phyloP scores from a whole-genome alignment of 2,113 vertebrate genomes.

The Regulus satrapa region DNA sequence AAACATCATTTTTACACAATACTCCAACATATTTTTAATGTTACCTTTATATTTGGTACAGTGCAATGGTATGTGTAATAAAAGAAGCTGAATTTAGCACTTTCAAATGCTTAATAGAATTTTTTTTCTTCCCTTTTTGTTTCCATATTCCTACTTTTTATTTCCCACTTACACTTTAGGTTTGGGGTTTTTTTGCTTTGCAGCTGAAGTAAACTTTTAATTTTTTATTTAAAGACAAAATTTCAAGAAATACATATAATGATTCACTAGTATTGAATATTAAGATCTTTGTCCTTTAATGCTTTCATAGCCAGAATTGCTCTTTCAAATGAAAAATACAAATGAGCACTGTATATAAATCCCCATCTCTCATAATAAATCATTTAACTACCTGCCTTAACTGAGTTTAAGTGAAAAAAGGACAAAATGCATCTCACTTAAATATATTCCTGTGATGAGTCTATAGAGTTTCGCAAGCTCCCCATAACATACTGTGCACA shows the following conservation, averaged over 20 bases:
- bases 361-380: neutral
- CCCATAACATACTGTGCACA: rapidly evolving
- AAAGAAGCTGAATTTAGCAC: neutral
- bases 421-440: neutral
- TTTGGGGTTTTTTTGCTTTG: neutral
- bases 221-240: neutral
- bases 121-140: neutral
- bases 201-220: neutral
- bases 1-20: neutral
- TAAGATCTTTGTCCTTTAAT: neutral
- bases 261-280: neutral
- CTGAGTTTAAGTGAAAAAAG: neutral
- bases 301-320: neutral
- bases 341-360: neutral
- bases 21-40: neutral
- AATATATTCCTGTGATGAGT: neutral
- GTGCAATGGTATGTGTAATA: neutral
- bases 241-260: neutral
- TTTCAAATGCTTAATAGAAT: neutral
- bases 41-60: neutral
- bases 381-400: neutral
- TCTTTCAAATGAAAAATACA: neutral
- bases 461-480: neutral
- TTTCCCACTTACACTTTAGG: neutral
- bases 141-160: neutral